phyloP scores from a whole-genome alignment of 2,888 invertebrate species.

The Antheraea assamensis region DNA sequence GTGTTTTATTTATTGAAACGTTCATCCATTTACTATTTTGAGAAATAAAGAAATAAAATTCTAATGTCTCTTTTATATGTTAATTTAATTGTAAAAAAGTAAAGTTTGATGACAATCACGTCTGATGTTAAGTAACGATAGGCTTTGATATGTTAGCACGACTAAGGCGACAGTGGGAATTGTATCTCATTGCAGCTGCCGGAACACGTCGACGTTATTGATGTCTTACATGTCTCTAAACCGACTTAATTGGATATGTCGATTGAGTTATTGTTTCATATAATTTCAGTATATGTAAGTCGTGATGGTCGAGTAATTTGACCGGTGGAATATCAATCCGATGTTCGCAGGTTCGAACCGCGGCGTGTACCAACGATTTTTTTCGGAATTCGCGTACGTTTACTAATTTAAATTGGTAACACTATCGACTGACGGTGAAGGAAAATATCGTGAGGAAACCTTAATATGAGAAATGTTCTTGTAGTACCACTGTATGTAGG shows the following conservation, averaged over 20 bases:
- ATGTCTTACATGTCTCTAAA: neutral
- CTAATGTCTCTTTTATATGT: neutral
- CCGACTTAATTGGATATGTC: neutral
- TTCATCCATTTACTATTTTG: neutral
- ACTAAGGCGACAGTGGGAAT: neutral
- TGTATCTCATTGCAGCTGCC: neutral
- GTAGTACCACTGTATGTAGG: too few relatives aligned
- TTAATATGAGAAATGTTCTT: too few relatives aligned
- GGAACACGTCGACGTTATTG: neutral
- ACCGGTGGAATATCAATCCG: too few relatives aligned
- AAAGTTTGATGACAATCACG: neutral
- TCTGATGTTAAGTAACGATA: slow-evolving; percentile 1
- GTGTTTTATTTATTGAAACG: neutral
- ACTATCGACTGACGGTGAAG: too few relatives aligned
- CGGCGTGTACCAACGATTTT: too few relatives aligned
- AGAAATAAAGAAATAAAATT: too few relatives aligned
- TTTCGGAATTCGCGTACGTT: too few relatives aligned
- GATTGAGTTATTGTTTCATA: neutral
- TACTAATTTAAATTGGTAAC: too few relatives aligned
- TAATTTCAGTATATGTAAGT: neutral
- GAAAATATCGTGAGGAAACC: too few relatives aligned
- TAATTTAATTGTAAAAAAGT: neutral
- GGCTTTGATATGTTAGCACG: neutral
- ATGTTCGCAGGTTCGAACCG: too few relatives aligned
- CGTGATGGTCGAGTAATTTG: too few relatives aligned